Evolutionary conservation across 2,113 vertebrate genomes (phyloP).

Genomic region (Eretmochelys imbricata): DNA sequence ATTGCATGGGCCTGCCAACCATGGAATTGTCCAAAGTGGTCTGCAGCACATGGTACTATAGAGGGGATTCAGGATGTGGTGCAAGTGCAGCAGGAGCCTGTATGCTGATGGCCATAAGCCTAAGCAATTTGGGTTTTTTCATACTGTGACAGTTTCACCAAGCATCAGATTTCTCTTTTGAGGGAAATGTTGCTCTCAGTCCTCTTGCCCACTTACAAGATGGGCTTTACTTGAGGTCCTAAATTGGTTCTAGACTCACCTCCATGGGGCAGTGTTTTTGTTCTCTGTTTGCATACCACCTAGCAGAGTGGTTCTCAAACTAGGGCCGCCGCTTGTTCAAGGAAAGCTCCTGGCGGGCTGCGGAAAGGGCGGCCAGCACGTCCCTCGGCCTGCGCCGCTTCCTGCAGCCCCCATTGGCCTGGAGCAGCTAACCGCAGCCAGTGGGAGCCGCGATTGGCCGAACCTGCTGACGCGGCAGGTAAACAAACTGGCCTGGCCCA

Average conservation of each 20-base stretch:
- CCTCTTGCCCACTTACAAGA: too few species aligned
- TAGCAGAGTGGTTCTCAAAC: background rate
- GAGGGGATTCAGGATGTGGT: background rate
- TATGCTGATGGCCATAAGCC: background rate
- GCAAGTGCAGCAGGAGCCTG: too few species aligned
- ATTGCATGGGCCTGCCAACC: background rate
- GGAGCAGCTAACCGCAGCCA: too few species aligned
- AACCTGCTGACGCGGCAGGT: too few species aligned
- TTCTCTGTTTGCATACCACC: background rate
- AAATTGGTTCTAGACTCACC: background rate
- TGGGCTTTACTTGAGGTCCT: background rate
- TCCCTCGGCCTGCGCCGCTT: too few species aligned
- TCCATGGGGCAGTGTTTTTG: background rate
- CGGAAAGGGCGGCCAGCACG: too few species aligned
- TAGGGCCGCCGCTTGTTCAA: too few species aligned
- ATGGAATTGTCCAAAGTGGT: background rate
- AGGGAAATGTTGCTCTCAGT: background rate
- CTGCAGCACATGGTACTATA: background rate
- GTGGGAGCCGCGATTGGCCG: too few species aligned
- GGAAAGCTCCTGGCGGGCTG: too few species aligned
- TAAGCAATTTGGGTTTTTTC: background rate
- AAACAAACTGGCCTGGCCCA: too few species aligned
- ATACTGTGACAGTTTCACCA: background rate
- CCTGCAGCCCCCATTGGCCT: too few species aligned
- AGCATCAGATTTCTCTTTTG: background rate